Evolutionary conservation across 2,888 invertebrate species (phyloP), one percentile per base, ranked within the genome.

Genomic region (Epiblema foenella): DNA sequence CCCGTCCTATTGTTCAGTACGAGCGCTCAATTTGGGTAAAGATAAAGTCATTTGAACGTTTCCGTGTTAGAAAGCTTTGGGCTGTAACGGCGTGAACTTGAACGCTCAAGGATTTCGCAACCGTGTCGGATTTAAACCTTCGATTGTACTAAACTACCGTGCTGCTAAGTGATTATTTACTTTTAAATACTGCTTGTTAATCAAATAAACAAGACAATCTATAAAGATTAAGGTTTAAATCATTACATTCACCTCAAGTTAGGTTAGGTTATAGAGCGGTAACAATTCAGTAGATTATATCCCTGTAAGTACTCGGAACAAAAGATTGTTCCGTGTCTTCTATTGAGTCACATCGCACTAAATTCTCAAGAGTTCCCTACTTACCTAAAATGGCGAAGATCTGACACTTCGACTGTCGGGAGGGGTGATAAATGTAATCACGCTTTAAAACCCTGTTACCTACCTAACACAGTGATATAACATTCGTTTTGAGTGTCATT

Each of bases 71-170:
- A 72, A 69, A 75, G 74, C 73, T 75, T 76, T 76, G 72, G 79
- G 79, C 78, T 71, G 75, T 78, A 81, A 81, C 80, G 76, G 79
- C 76, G 73, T 73, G 75, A 75, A 79, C 79, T 81, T 79, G 78
- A 83, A 80, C 77, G 78, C 76, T 76, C 81, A 81, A 81, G 80
- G 80, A 80, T 76, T 76, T 76, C 60, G 72, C 70, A 74, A 77
- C 77, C 67, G 71, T 71, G 67, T 62, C 71, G 60, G 71, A 71
- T 67, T 17, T 62, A 56, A 49, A 71, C 71, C 71, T 71, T 71
- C 66, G 39, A 67, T 78, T 69, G 69, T 71, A 65, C 69, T 76
- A 73, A 76, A 75, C 70, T 75, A 76, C 74, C 73, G 73, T 76
- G 72, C 73, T 72, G 67, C 72, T 69, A 68, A 51, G 68, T 73